These are phyloP conservation scores for Cranoglanis bouderius DNA, from an alignment of 2,113 vertebrate genomes.

Conservation along the genomic window DNA sequence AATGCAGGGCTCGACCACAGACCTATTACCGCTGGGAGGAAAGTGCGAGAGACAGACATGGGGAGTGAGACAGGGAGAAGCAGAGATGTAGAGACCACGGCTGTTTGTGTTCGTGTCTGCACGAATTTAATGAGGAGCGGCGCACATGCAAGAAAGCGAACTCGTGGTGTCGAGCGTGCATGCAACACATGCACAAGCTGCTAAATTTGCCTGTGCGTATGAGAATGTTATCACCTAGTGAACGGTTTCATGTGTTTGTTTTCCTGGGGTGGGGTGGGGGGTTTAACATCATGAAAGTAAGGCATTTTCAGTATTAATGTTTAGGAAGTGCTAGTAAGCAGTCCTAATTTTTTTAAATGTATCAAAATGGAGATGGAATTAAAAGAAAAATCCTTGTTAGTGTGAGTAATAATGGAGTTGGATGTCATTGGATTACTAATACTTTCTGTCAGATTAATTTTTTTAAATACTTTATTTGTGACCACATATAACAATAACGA, in stretches of 20 bases:
- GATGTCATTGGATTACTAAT: not conserved
- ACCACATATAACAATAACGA: not conserved
- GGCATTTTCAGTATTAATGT: not conserved
- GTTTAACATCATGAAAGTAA: not conserved
- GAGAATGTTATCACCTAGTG: constrained; percentile 10
- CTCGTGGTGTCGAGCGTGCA: not conserved
- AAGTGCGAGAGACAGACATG: not conserved
- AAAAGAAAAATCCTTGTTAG: not conserved
- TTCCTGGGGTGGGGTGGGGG: no score
- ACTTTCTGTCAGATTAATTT: not conserved
- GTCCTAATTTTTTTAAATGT: not conserved
- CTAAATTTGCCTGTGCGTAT: constrained; percentile 6
- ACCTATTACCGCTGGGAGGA: constrained; percentile 30
- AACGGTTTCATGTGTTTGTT: not conserved
- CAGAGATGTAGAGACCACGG: not conserved
- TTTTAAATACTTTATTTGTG: not conserved
- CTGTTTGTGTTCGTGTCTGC: not conserved
- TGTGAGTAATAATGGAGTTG: not conserved
- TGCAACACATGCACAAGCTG: constrained; percentile 28
- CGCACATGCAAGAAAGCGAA: not conserved
- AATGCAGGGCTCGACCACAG: constrained; percentile 53
- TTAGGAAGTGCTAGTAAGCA: not conserved
- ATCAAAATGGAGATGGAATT: not conserved
- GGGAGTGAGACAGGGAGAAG: constrained; percentile 17
- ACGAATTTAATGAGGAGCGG: not conserved